Percentiles rank a stretch among this genome's conserved stretches.
These are phyloP conservation scores for Amphiura filiformis DNA, from an alignment of 35 echinoderm and acorn worm species.

Conservation along the genomic window DNA sequence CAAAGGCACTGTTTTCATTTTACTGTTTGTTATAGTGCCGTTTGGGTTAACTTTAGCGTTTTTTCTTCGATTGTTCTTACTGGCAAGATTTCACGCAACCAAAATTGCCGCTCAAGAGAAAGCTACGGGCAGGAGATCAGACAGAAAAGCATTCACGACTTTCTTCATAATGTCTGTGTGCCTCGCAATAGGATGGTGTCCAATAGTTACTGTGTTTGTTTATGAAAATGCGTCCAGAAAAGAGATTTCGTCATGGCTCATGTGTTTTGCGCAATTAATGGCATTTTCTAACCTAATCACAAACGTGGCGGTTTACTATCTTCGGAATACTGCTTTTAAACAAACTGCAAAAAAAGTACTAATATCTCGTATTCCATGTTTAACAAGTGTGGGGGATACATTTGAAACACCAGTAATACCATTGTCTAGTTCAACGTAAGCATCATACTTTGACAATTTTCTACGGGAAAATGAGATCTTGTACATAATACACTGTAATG, in stretches of 20 bases:
- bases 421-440: background rate
- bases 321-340: background rate
- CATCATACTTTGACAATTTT: too few species aligned
- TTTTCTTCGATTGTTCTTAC: background rate
- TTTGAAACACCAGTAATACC: background rate
- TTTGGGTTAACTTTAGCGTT: background rate
- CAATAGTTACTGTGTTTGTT: background rate
- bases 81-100: background rate
- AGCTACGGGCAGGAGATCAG: background rate
- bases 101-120: background rate
- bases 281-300: background rate
- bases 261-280: background rate
- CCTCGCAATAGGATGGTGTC: background rate
- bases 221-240: background rate
- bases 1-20: background rate
- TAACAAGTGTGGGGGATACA: background rate
- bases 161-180: background rate
- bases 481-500: too few species aligned
- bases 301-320: background rate
- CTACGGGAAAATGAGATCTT: too few species aligned
- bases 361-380: background rate
- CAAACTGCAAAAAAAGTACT: background rate
- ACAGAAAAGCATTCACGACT: background rate
- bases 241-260: background rate
- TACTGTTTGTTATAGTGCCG: background rate